phyloP scores from a whole-genome alignment of 2,888 invertebrate species.

The Pandemis cinnamomeana region DNA sequence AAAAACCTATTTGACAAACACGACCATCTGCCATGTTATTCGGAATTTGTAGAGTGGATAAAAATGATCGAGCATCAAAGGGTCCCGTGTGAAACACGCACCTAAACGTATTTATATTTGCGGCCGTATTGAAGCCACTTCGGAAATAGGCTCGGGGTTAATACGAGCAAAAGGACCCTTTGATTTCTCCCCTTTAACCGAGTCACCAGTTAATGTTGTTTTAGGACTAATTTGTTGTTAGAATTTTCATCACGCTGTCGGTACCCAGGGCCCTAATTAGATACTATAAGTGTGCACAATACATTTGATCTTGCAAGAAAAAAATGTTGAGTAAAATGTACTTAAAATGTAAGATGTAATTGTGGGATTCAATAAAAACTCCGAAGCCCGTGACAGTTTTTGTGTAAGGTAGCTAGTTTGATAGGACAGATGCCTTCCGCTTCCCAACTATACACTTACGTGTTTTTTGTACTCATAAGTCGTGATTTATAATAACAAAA shows the following conservation, averaged over 20 bases:
- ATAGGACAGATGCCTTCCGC: too few species aligned
- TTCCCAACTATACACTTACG: too few species aligned
- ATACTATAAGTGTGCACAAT: not conserved
- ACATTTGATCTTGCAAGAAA: not conserved
- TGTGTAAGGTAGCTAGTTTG: too few species aligned
- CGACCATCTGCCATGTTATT: not conserved
- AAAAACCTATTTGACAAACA: too few species aligned
- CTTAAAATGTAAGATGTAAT: too few species aligned
- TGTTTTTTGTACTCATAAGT: too few species aligned
- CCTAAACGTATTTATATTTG: slow-evolving; percentile 3
- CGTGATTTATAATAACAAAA: too few species aligned
- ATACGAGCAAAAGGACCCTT: slow-evolving; percentile 41
- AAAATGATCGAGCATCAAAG: slow-evolving; percentile 1
- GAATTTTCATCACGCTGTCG: slow-evolving; percentile 61
- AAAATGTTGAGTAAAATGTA: too few species aligned
- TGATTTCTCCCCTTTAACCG: slow-evolving; percentile 66
- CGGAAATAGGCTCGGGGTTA: slow-evolving; percentile 8
- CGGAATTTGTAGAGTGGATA: not conserved
- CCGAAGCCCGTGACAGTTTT: too few species aligned
- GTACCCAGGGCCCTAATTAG: not conserved
- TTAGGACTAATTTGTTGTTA: slow-evolving; percentile 73
- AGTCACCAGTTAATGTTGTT: slow-evolving; percentile 70
- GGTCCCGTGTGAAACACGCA: not conserved
- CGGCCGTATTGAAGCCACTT: slow-evolving; percentile 13
- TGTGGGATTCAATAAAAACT: too few species aligned